Evolutionary conservation across 2,113 vertebrate genomes (phyloP).

Genomic region (Tapirus terrestris): DNA sequence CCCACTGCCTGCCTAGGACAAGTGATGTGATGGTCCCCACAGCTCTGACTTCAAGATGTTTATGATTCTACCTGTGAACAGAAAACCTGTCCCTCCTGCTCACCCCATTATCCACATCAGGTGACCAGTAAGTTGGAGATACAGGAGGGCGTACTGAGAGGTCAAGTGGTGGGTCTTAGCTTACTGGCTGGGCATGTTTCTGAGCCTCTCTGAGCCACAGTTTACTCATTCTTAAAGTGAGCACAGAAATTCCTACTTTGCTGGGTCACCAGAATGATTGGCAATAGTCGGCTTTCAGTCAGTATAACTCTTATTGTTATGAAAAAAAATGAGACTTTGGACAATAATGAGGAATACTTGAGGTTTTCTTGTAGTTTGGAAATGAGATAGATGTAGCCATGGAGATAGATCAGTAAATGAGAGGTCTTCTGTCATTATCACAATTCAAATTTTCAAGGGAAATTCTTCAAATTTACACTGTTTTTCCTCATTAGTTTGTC

Average conservation of each 20-base stretch:
- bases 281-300: neutral
- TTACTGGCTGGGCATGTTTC: neutral
- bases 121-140: neutral
- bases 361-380: neutral
- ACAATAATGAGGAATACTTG: neutral
- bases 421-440: neutral
- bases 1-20: too few relatives aligned
- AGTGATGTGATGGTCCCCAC: neutral
- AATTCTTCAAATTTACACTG: neutral
- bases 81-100: neutral
- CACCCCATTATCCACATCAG: neutral
- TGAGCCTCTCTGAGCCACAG: neutral
- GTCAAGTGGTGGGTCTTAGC: neutral
- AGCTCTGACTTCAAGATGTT: neutral
- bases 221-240: neutral
- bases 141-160: neutral
- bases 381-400: neutral
- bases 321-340: neutral
- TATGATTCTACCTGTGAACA: neutral
- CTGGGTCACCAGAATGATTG: neutral
- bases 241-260: neutral
- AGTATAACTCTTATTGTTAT: neutral
- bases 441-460: neutral
- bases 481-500: neutral
- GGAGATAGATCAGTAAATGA: neutral